Conservation (phyloP, 2,113 vertebrate genomes). For the Cyprinodon tularosa region DNA sequence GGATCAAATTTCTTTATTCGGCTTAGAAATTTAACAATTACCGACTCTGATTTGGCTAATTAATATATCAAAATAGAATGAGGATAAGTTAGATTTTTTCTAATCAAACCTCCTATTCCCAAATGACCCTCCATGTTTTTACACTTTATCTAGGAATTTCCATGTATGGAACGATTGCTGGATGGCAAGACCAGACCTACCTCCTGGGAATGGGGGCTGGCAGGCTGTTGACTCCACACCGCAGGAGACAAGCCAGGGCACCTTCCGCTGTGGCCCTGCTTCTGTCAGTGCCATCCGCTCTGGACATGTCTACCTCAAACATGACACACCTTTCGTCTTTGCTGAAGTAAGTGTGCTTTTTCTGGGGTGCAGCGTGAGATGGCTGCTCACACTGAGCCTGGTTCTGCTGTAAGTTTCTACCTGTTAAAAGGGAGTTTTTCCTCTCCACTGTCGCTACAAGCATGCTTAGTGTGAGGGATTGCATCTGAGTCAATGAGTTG, state of each 20-base stretch:
- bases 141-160: constrained; percentile 84
- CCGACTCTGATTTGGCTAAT: constrained; percentile 1
- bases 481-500: too few relatives aligned
- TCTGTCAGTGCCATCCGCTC: constrained; percentile 86
- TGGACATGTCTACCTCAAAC: constrained; percentile 88
- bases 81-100: not conserved
- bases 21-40: not conserved
- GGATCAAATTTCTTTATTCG: not conserved
- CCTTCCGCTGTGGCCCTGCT: constrained; percentile 90
- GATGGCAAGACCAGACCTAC: constrained; percentile 91
- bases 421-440: too few relatives aligned
- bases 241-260: constrained; percentile 92
- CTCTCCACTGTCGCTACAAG: too few relatives aligned
- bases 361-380: too few relatives aligned
- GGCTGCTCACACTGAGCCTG: too few relatives aligned
- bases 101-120: not conserved
- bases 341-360: constrained; percentile 83
- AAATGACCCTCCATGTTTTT: not conserved
- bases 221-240: constrained; percentile 86
- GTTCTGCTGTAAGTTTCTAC: too few relatives aligned
- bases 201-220: constrained; percentile 83
- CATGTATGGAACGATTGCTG: constrained; percentile 95
- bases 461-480: too few relatives aligned
- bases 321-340: constrained; percentile 89
- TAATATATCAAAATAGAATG: not conserved